A percentile compares a stretch with the other conserved stretches of the same genome.
Evolutionary conservation across 2,888 invertebrate genomes (phyloP).

Genomic region (Esperia sulphurella): DNA sequence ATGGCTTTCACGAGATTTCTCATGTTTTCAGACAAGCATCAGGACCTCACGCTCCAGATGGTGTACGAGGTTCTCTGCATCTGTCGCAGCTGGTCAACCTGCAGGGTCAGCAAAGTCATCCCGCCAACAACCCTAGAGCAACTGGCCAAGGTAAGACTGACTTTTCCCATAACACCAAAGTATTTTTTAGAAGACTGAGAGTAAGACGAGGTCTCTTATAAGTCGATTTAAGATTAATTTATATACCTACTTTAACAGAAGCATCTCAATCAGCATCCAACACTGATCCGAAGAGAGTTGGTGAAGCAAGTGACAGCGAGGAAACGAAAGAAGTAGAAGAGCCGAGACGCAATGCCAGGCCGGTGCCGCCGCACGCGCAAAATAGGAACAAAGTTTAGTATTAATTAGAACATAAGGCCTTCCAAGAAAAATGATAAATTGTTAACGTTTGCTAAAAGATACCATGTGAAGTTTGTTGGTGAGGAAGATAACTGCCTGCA

Average conservation of each 20-base stretch:
- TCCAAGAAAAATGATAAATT: background rate
- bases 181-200: no score
- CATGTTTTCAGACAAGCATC: constrained; percentile 20
- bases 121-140: constrained; percentile 20
- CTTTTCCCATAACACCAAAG: no score
- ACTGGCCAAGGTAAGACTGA: constrained; percentile 24
- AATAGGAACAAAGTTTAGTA: constrained; percentile 8
- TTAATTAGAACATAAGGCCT: background rate
- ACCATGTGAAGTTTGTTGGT: no score
- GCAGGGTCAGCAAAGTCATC: constrained; percentile 33
- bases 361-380: constrained; percentile 26
- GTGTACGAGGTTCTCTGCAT: constrained; percentile 11
- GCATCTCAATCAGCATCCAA: constrained; percentile 22
- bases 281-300: constrained; percentile 26
- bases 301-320: constrained; percentile 25
- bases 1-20: background rate
- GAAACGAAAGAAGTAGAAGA: constrained; percentile 34
- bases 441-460: no score
- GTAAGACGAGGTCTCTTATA: no score
- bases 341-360: constrained; percentile 26
- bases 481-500: no score
- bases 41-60: constrained; percentile 21
- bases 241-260: background rate
- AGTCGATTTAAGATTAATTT: background rate
- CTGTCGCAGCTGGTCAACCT: constrained; percentile 31